Conservation (phyloP, 2,113 vertebrate species). For the Callipepla squamata region DNA sequence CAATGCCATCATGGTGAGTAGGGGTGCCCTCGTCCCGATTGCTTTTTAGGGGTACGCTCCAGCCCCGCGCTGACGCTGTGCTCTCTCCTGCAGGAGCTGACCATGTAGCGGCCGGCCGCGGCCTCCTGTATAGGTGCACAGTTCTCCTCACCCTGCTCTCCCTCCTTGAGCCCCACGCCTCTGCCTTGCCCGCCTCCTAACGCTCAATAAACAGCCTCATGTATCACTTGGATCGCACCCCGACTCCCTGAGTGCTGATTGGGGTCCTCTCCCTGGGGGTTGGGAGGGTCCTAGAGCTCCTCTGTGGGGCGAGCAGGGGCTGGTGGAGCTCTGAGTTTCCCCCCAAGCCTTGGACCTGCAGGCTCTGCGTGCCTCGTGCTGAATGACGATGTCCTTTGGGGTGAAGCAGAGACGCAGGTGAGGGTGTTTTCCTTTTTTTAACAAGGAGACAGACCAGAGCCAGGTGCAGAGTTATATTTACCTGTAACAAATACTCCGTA, state of each 20-base stretch:
- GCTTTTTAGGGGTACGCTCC: not conserved
- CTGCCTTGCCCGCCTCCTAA: not conserved
- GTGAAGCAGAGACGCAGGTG: too few relatives aligned
- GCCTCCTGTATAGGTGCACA: slow-evolving; percentile 60
- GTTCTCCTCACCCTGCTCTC: not conserved
- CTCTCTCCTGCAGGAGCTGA: slow-evolving; percentile 75
- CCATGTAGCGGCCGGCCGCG: slow-evolving; percentile 73
- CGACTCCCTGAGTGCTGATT: not conserved
- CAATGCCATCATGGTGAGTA: slow-evolving; percentile 97
- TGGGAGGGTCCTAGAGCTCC: not conserved
- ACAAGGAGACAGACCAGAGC: not conserved
- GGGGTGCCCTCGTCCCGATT: not conserved
- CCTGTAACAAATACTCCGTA: not conserved
- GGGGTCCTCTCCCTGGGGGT: not conserved
- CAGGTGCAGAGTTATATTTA: not conserved
- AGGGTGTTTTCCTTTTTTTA: not conserved
- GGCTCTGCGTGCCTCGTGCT: too few relatives aligned
- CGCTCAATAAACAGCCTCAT: slow-evolving; percentile 62
- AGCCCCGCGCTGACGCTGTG: not conserved
- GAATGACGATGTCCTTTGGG: too few relatives aligned
- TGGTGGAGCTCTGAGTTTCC: too few relatives aligned
- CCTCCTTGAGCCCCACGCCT: not conserved
- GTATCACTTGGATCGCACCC: slow-evolving; percentile 42
- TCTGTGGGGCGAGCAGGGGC: too few relatives aligned
- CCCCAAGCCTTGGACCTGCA: not conserved